Base-by-base conservation (phyloP, 2,888 invertebrate genomes). In the Coleophora flavipennella region DNA sequence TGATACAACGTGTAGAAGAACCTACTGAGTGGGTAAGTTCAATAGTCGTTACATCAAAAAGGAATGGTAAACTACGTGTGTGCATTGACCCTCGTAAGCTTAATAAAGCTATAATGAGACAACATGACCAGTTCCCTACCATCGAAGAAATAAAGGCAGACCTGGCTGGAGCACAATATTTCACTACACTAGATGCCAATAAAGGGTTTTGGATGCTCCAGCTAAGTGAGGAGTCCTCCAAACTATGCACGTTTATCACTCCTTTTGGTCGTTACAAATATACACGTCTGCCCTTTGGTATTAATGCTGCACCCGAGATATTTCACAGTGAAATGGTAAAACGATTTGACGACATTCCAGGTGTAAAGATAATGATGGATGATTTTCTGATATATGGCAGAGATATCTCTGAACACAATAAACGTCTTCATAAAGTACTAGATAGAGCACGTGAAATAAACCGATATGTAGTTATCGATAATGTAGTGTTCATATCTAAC, bases 51-150 rank as follows among this genome's bases (percentile, higher is more conserved):
- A 40, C 40, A 1, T 9, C 40, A 8, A 51, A 51, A 36, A 45
- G 46, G 32, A 44, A 49, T 40, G 50, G 48, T 31, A 36, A 42
- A 13, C 12, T 55, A 3, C 38, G 55, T 31, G n/a, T 52, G 8
- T 51, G 52, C 36, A 34, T 53, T 8, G 53, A 52, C 31, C 53
- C 53, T 4, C 20, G 46, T 8, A 47, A 52, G 26, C 36, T 55
- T 6, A 55, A 55, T 38, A 13, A 46, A 29, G 48, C 49, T 2
- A 41, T 53, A 1, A 38, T 41, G 28, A 42, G 53, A 35, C 32
- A 45, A 2, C 49, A 55, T 35, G 51, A 45, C 36, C 51, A 43
- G 26, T 48, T 53, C n/a, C 49, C 50, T 3, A 48, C 49, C 12
- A 26, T 55, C 13, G 50, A 53, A 14, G 48, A 48, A 35, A 41